Conservation (phyloP, 2,888 invertebrate species). For the Selenia dentaria region DNA sequence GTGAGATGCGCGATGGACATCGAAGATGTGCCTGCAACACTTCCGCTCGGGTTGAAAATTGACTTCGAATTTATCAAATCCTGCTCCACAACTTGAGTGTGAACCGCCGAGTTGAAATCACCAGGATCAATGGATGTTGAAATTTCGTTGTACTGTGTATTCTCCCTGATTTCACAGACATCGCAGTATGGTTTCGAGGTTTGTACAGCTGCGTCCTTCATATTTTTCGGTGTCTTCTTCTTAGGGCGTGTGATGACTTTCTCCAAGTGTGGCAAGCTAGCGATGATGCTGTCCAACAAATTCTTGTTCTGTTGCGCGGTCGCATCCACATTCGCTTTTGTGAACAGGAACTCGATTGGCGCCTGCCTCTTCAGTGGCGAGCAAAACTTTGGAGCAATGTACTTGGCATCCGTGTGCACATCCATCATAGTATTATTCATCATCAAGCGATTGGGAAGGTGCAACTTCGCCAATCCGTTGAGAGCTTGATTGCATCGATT, state of each 20-base stretch:
- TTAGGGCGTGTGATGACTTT: conserved; percentile 58
- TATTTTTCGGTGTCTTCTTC: conserved; percentile 53
- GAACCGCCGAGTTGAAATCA: conserved; percentile 58
- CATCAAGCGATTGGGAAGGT: conserved; percentile 62
- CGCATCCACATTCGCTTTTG: conserved; percentile 47
- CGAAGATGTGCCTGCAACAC: conserved; percentile 56
- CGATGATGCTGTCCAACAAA: conserved; percentile 65
- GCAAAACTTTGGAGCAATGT: conserved; percentile 58
- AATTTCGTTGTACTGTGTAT: conserved; percentile 45
- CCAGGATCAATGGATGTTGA: conserved; percentile 56
- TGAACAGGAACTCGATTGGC: conserved; percentile 64
- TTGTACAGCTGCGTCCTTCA: conserved; percentile 69
- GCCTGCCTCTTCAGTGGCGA: conserved; percentile 74
- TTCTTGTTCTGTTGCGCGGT: conserved; percentile 64
- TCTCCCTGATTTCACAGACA: conserved; percentile 68
- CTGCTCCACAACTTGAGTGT: conserved; percentile 75
- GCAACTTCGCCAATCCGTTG: conserved; percentile 54
- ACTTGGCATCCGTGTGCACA: conserved; percentile 44
- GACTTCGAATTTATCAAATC: conserved; percentile 69
- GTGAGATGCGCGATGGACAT: conserved; percentile 77
- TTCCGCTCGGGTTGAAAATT: conserved; percentile 68
- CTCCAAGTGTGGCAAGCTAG: conserved; percentile 56
- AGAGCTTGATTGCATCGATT: conserved; percentile 69
- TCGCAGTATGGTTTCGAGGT: conserved; percentile 69
- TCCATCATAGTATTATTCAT: conserved; percentile 54